Evolutionary conservation across 2,888 invertebrate species (phyloP), one percentile per base, ranked within the genome.

Genomic region (Gastracanthus pulcherrimus): DNA sequence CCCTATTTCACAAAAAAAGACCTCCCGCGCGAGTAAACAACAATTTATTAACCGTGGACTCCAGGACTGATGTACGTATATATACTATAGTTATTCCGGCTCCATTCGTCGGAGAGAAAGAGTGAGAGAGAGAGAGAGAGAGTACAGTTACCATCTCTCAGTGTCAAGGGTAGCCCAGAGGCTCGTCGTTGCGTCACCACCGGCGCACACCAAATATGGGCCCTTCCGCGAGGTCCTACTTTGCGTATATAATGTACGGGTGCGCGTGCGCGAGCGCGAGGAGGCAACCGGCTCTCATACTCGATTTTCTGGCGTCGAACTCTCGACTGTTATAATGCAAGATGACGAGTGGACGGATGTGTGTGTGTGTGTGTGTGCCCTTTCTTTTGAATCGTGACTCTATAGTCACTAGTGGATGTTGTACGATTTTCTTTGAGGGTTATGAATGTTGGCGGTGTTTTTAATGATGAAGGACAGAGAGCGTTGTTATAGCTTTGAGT

Each of bases 71-170:
- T 55, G 26, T n/a, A n/a, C n/a, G n/a, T n/a, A n/a, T n/a, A n/a
- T n/a, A n/a, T n/a, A n/a, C n/a, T n/a, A n/a, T n/a, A n/a, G n/a
- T 26, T 26, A 55, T 23, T 26, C 55, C 23, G 55, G 26, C 55
- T 26, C 66, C 72, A 72, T 66, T 78, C 66, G 55, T 58, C 66
- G 41, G 29, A 1, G 55, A n/a, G n/a, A n/a, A n/a, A n/a, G n/a
- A n/a, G n/a, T n/a, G n/a, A n/a, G n/a, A n/a, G n/a, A n/a, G n/a
- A n/a, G n/a, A n/a, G n/a, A n/a, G n/a, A n/a, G n/a, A 58, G 48
- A 67, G 71, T 78, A 82, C 82, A 82, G 82, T 82, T 82, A 82
- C 58, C 70, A 71, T 82, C 38, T 70, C 71, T 79, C 82, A 82
- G 45, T 82, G 82, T 82, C 82, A 82, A 82, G 82, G 82, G 66